phyloP scores from a whole-genome alignment of 2,113 vertebrate genomes.

The Ctenomys sociabilis region DNA sequence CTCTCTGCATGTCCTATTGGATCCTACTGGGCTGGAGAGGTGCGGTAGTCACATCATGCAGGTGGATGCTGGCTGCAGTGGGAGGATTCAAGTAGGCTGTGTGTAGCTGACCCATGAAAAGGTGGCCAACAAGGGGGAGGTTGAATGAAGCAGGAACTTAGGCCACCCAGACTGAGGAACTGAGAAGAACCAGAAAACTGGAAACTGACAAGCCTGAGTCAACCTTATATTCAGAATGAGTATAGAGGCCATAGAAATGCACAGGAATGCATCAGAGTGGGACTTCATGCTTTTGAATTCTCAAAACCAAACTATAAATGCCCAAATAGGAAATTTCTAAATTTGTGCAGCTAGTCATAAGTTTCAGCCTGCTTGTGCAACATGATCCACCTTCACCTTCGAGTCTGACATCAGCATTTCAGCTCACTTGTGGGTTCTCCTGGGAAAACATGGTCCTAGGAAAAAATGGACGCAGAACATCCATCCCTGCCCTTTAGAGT shows the following conservation, averaged over 20 bases:
- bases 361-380: background rate
- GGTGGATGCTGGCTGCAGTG: background rate
- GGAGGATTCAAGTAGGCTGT: too few relatives aligned
- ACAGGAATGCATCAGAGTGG: too few relatives aligned
- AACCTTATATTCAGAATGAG: background rate
- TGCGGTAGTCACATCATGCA: background rate
- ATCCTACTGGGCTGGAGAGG: background rate
- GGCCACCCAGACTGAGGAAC: background rate
- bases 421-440: background rate
- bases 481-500: too few relatives aligned
- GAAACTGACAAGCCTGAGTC: background rate
- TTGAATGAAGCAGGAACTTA: background rate
- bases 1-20: background rate
- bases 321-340: background rate
- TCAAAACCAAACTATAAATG: background rate
- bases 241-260: background rate
- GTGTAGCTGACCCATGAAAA: background rate
- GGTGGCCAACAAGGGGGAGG: background rate
- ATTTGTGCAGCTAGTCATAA: background rate
- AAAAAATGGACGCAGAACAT: background rate
- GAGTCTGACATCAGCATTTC: background rate
- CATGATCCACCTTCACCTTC: background rate
- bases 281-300: background rate
- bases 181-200: background rate
- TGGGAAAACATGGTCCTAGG: background rate